A percentile compares a stretch with the other conserved stretches of the same genome.
Evolutionary conservation across 2,113 vertebrate genomes (phyloP).

Genomic region (Ceratotherium simum): DNA sequence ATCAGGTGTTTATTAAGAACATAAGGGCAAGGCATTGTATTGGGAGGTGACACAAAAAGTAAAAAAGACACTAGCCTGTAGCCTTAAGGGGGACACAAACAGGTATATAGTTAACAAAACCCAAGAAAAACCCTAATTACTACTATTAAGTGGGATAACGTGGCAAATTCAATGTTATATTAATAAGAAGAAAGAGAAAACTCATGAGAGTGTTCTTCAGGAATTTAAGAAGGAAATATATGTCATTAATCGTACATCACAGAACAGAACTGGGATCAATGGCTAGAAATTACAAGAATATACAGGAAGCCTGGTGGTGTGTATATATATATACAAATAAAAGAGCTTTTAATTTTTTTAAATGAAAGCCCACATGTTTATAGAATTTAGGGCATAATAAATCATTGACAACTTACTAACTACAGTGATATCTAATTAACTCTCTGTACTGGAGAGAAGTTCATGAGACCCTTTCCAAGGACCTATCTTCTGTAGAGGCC

Average conservation of each 20-base stretch:
- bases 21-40: not conserved
- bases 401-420: not conserved
- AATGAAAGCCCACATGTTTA: conserved; percentile 19
- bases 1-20: not conserved
- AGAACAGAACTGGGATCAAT: not conserved
- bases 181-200: conserved; percentile 52
- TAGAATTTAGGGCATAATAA: conserved; percentile 17
- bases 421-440: not conserved
- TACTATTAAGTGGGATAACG: not conserved
- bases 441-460: not conserved
- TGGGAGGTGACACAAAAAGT: not conserved
- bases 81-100: not conserved
- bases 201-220: not conserved
- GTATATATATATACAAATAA: not conserved
- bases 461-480: not conserved
- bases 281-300: conserved; percentile 25
- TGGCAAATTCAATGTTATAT: not conserved
- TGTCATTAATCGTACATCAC: not conserved
- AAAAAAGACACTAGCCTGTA: not conserved
- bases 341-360: not conserved
- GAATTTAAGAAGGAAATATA: conserved; percentile 7
- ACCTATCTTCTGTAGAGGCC: not conserved
- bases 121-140: not conserved
- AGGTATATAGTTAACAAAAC: not conserved
- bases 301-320: not conserved